Conservation (phyloP, 2,888 invertebrate species). For the Epirrhoe tristata region DNA sequence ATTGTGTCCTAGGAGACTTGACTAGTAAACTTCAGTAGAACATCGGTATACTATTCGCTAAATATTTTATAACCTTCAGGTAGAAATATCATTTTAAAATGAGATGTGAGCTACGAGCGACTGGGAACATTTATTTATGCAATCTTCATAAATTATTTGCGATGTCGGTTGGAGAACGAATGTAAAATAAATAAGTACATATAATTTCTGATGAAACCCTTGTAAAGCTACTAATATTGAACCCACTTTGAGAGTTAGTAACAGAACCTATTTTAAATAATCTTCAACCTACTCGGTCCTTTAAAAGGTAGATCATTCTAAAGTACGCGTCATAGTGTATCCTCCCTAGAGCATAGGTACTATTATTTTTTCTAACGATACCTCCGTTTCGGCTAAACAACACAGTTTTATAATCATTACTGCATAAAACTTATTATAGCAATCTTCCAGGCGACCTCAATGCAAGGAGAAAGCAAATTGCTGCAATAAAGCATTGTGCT, state of each 20-base stretch:
- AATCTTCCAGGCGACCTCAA: constrained; percentile 26
- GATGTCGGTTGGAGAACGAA: background rate
- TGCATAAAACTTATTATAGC: constrained; percentile 11
- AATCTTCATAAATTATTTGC: background rate
- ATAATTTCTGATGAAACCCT: background rate
- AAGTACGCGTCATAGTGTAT: too few relatives aligned
- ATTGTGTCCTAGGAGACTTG: too few relatives aligned
- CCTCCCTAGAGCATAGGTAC: too few relatives aligned
- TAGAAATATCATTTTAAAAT: background rate
- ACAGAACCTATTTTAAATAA: too few relatives aligned
- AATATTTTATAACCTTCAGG: background rate
- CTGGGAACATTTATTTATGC: background rate
- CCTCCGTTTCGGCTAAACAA: background rate
- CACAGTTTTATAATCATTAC: constrained; percentile 1
- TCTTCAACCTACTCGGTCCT: too few relatives aligned
- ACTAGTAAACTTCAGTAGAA: background rate
- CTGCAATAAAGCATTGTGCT: constrained; percentile 31
- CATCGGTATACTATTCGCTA: background rate
- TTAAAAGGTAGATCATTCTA: too few relatives aligned
- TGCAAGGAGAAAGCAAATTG: constrained; percentile 36
- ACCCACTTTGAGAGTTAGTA: too few relatives aligned
- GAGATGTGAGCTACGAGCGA: constrained; percentile 1
- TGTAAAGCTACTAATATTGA: too few relatives aligned
- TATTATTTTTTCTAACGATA: too few relatives aligned
- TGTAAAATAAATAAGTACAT: background rate